Base-by-base conservation (phyloP, 2,113 vertebrate genomes). In the Sylvilagus bachmani region DNA sequence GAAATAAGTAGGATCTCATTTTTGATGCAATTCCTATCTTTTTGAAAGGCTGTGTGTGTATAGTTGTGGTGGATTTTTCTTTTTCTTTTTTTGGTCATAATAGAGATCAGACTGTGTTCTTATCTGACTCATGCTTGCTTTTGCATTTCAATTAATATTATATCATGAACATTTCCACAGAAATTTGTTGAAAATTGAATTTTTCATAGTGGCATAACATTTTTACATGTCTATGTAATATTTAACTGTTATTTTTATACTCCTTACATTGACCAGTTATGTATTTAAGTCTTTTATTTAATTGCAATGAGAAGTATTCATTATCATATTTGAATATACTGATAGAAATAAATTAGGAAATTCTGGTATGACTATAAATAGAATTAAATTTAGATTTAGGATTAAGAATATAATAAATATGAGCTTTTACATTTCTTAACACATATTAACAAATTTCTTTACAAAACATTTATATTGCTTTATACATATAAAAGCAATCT, bases 81-180 rank as follows among this genome's bases (percentile, higher is more conserved):
- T 19, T 27, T 29, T 10, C 51, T 77, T 55, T 67, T 49, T 80
- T 79, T 66, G 66, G 1, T 51, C 53, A 58, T 67, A 74, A 22
- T n/a, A 90, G 24, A 7, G 70, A 82, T 82, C 51, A 84, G 10
- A 79, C 4, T 49, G 3, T 91, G 21, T 24, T 69, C 22, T 51
- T 90, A 11, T 6, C 14, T 77, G 24, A 81, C 16, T 77, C 2
- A 74, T 49, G 6, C 53, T 91, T 86, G 29, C 6, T 78, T 94
- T 90, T 75, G 31, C 74, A 73, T 90, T 96, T 82, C 22, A 94
- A 62, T 94, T 90, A 33, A n/a, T 66, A 82, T 88, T 86, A 69
- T 55, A 86, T 79, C 7, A 51, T 88, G 14, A 70, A 44, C 11
- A 38, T 81, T 89, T 71, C 10, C 31, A 62, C 33, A 92, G 17